Evolutionary conservation across 1,140 invertebrate species (phyloP).

Genomic region (Leptinotarsa undecemlineata): DNA sequence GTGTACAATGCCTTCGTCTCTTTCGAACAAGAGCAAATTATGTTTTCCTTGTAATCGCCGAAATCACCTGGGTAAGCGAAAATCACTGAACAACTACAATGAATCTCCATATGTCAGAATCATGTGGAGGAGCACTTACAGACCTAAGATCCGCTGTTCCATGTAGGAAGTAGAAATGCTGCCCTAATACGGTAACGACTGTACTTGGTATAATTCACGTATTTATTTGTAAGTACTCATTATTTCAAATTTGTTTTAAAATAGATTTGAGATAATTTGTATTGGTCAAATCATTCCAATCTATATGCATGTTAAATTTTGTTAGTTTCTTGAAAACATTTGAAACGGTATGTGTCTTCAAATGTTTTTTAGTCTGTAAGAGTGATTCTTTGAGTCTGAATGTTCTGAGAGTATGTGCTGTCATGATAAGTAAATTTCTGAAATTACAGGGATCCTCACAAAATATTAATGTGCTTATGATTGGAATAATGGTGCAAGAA

Average conservation of each 20-base stretch:
- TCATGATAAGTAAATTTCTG: too few relatives aligned
- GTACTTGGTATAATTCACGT: neutral
- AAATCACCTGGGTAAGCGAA: slow-evolving; percentile 17
- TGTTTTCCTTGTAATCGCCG: slow-evolving; percentile 4
- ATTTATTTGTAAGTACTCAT: slow-evolving; percentile 18
- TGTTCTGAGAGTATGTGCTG: too few relatives aligned
- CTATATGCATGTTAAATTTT: slow-evolving; percentile 5
- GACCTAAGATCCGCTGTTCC: neutral
- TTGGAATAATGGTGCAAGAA: slow-evolving; percentile 4
- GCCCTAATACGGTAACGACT: neutral
- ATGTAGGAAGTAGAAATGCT: slow-evolving; percentile 14
- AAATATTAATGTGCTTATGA: slow-evolving; percentile 9
- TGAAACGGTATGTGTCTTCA: too few relatives aligned
- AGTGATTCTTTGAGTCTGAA: too few relatives aligned
- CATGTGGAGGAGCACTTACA: slow-evolving; percentile 20
- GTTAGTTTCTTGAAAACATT: neutral
- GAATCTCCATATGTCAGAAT: slow-evolving; percentile 12
- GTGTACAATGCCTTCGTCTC: slow-evolving; percentile 14
- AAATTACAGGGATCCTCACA: neutral
- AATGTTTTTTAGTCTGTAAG: too few relatives aligned
- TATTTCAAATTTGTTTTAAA: slow-evolving; percentile 22
- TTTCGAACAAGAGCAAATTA: slow-evolving; percentile 15
- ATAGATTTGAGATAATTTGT: slow-evolving; percentile 24
- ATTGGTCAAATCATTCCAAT: neutral
- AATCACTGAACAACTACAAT: slow-evolving; percentile 6